A percentile compares a stretch with the other conserved stretches of the same genome.
These are phyloP conservation scores for Sinopyrophorus schimmeli DNA, from an alignment of 2,888 invertebrate genomes.

Conservation along the genomic window DNA sequence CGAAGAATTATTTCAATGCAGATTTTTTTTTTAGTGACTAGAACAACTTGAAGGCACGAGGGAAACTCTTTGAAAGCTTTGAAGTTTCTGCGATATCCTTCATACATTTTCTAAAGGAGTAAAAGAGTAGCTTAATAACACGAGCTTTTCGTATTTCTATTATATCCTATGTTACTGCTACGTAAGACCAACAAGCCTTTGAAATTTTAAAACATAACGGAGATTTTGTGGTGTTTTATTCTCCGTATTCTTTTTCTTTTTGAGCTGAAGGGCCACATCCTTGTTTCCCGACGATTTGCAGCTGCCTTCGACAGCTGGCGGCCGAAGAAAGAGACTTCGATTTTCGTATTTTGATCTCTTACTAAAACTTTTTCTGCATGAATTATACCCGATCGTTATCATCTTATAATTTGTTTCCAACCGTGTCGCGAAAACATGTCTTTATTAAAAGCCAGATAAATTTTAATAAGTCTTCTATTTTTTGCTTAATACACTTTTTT, in stretches of 20 bases:
- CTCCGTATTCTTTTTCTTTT: constrained; percentile 12
- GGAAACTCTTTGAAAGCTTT: constrained; percentile 33
- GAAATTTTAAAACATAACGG: constrained; percentile 22
- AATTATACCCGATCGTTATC: constrained; percentile 35
- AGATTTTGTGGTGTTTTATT: constrained; percentile 23
- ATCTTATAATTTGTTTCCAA: constrained; percentile 30
- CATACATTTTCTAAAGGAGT: constrained; percentile 31
- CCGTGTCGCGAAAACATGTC: constrained; percentile 10
- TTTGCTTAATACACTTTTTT: constrained; percentile 1
- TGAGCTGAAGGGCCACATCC: constrained; percentile 9
- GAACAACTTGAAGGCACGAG: constrained; percentile 35
- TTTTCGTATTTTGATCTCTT: constrained; percentile 37
- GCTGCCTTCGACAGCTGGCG: constrained; percentile 40
- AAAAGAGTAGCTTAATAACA: constrained; percentile 15
- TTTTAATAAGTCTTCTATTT: constrained; percentile 11
- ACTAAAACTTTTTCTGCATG: constrained; percentile 36
- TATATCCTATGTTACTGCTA: constrained; percentile 5
- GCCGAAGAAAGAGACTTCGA: constrained; percentile 35
- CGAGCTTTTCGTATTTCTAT: constrained; percentile 15
- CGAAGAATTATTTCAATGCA: constrained; percentile 25
- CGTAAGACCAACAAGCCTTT: constrained; percentile 14
- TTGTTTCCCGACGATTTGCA: constrained; percentile 25
- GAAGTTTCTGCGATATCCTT: constrained; percentile 40
- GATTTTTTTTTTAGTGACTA: constrained; percentile 38
- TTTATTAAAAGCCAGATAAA: constrained; percentile 1